A percentile compares a stretch with the other conserved stretches of the same genome.
These are phyloP conservation scores for Clarias gariepinus DNA, from an alignment of 2,113 vertebrate species.

Conservation along the genomic window DNA sequence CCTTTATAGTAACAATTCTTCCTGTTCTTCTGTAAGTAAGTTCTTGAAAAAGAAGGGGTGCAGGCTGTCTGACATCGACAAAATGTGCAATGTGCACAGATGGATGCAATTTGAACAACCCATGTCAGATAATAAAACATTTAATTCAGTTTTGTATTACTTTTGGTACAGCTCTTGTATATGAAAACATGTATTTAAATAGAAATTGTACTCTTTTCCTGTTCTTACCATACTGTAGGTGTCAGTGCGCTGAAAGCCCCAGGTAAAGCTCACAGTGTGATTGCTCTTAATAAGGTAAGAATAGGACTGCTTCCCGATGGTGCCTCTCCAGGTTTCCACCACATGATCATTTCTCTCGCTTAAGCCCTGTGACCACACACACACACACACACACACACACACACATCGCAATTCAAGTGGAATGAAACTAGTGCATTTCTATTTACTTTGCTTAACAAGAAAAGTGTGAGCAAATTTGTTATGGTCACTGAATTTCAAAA, in stretches of 20 bases:
- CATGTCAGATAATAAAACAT: too few relatives aligned
- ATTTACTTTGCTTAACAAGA: neutral
- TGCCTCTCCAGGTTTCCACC: slow-evolving; percentile 85
- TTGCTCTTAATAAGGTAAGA: slow-evolving; percentile 85
- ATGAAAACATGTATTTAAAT: neutral
- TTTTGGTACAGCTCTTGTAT: too few relatives aligned
- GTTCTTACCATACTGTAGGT: slow-evolving; percentile 68
- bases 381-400: neutral
- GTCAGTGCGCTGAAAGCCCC: slow-evolving; percentile 86
- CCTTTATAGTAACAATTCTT: too few relatives aligned
- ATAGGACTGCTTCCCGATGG: slow-evolving; percentile 86
- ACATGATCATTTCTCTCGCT: slow-evolving; percentile 77
- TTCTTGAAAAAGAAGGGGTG: too few relatives aligned
- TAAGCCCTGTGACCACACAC: slow-evolving; percentile 72
- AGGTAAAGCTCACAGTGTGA: slow-evolving; percentile 83
- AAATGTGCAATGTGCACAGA: too few relatives aligned
- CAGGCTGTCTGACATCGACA: too few relatives aligned
- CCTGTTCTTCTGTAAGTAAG: too few relatives aligned
- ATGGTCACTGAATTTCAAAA: neutral
- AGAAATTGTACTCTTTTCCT: neutral
- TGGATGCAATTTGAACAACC: too few relatives aligned
- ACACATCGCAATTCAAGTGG: neutral
- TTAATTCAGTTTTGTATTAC: too few relatives aligned
- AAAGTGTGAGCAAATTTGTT: neutral
- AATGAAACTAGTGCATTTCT: neutral